These are phyloP conservation scores for Dynastes tityus DNA, from an alignment of 2,888 invertebrate species.

Conservation along the genomic window DNA sequence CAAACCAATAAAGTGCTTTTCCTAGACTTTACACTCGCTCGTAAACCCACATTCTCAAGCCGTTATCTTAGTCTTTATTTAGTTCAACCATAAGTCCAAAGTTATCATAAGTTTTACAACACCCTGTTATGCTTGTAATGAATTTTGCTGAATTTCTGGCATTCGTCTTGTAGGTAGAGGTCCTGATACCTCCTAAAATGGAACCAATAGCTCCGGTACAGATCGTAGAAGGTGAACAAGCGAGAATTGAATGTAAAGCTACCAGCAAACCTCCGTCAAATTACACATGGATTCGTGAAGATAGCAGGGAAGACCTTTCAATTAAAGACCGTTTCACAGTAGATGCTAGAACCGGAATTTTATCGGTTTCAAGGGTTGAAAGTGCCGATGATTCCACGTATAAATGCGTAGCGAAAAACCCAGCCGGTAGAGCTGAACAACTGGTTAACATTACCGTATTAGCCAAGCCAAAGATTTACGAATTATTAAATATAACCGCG, in stretches of 20 bases:
- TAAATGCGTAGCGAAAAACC: conserved; percentile 86
- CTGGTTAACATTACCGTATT: conserved; percentile 81
- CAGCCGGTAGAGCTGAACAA: conserved; percentile 81
- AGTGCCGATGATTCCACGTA: conserved; percentile 87
- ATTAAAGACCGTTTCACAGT: conserved; percentile 80
- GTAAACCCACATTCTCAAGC: no score
- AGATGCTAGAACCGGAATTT: conserved; percentile 79
- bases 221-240: conserved; percentile 86
- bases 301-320: conserved; percentile 82
- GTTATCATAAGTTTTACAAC: no score
- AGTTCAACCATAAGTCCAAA: no score
- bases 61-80: no score
- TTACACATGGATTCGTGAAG: conserved; percentile 87
- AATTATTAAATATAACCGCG: conserved; percentile 82
- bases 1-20: no score
- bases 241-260: conserved; percentile 84
- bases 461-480: conserved; percentile 86
- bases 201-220: conserved; percentile 76
- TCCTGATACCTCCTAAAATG: conserved; percentile 84
- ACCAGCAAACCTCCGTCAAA: conserved; percentile 88
- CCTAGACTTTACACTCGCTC: no score
- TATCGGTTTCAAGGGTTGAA: conserved; percentile 83
- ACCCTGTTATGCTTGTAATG: neutral
- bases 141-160: neutral
- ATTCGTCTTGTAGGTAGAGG: conserved; percentile 71